Base-by-base conservation (phyloP, 2,888 invertebrate genomes). In the Stenolophus ochropezus region DNA sequence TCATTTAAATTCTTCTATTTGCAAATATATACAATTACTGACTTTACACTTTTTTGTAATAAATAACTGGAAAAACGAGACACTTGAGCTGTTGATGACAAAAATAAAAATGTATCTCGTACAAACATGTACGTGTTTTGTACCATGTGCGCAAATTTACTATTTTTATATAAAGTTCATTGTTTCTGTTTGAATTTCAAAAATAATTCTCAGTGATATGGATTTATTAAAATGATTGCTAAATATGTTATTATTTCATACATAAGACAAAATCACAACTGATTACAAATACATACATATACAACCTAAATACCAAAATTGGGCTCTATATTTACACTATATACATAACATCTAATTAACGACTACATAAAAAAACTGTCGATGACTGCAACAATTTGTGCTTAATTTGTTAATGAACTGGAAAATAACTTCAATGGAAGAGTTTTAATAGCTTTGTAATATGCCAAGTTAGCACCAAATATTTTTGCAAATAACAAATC, bases 321-420 rank as follows among this genome's bases (percentile, higher is more conserved):
- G 49, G 25, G 23, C 21, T 51, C 71, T 79, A 79, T 71, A 27
- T 71, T 20, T 53, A 79, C 79, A 79, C 79, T 79, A 79, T 79
- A 79, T 79, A 79, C 78, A 78, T 69, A 79, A 79, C 78, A 78
- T 65, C 71, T 79, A 79, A 6, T 71, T 23, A 79, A 79, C 79
- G 51, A 51, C 79, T 79, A 79, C 73, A 4, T 49, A 21, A 14
- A 49, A 71, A 71, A 73, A 73, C 47, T 47, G 73, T 73, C 73
- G 73, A 61, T n/a, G 61, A 61, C n/a, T 61, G 23, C 23, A 61
- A 61, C 21, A 18, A 61, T 61, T 61, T 61, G 61, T 61, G 61
- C 61, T 61, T 16, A 51, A 51, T 51, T 16, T 16, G 51, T 16
- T 14, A n/a, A 11, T 42, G 33, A 42, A 42, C 6, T 42, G 33